Evolutionary conservation across 2,113 vertebrate genomes (phyloP).

Genomic region (Apodemus speciosus): DNA sequence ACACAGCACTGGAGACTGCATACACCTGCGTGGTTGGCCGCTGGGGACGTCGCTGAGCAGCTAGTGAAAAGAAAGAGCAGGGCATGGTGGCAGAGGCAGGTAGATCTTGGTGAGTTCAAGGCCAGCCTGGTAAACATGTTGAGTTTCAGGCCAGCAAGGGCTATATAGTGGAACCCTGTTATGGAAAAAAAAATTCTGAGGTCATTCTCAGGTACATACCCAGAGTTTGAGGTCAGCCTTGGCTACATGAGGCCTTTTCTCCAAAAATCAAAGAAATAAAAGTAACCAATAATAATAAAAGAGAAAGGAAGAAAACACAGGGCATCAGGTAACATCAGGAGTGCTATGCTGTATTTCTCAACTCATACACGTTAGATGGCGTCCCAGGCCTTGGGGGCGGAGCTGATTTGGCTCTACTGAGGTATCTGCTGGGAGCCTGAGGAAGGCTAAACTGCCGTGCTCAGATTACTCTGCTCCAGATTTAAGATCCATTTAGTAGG

Average conservation of each 20-base stretch:
- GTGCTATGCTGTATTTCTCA: background rate
- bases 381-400: conserved; percentile 2
- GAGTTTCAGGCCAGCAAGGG: background rate
- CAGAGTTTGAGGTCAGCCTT: background rate
- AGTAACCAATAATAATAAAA: background rate
- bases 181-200: background rate
- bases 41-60: conserved; percentile 28
- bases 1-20: conserved; percentile 5
- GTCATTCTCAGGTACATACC: background rate
- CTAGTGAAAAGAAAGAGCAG: conserved; percentile 10
- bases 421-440: conserved; percentile 22
- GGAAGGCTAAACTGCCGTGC: background rate
- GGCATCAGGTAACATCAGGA: conserved; percentile 7
- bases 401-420: conserved; percentile 26
- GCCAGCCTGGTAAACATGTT: background rate
- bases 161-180: background rate
- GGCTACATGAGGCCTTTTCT: background rate
- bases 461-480: conserved; percentile 36
- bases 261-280: background rate
- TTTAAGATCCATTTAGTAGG: background rate
- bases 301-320: conserved; percentile 6
- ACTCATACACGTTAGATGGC: background rate
- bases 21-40: background rate
- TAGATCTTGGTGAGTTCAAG: background rate
- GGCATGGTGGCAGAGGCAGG: background rate